Percentiles rank a stretch among this genome's conserved stretches.
Conservation (phyloP, 2,797 vertebrate species). For the Etheostoma perlongum region DNA sequence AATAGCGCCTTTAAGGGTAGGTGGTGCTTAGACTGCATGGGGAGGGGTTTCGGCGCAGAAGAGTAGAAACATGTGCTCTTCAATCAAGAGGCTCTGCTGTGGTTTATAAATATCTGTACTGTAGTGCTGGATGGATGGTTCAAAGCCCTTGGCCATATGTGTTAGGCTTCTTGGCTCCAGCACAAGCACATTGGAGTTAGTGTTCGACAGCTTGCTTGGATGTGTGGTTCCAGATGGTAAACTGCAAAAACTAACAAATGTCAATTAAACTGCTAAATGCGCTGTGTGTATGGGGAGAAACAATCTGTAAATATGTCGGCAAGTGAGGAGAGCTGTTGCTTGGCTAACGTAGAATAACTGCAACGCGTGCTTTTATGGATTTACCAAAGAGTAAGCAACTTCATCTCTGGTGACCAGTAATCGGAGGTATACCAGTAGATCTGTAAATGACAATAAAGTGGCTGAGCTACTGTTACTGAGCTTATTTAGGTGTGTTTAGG, state of each 20-base stretch:
- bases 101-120: conserved; percentile 85
- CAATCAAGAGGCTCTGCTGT: conserved; percentile 80
- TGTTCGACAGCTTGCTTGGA: conserved; percentile 58
- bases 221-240: conserved; percentile 65
- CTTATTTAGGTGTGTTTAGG: conserved; percentile 52
- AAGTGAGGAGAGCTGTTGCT: conserved; percentile 7
- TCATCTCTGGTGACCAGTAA: conserved; percentile 21
- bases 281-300: conserved; percentile 20
- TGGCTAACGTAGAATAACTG: conserved; percentile 9
- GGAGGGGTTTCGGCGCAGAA: conserved; percentile 65
- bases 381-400: conserved; percentile 7
- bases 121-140: conserved; percentile 69
- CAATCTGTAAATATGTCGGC: conserved; percentile 30
- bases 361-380: conserved; percentile 4
- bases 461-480: conserved; percentile 28
- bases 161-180: conserved; percentile 66
- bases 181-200: conserved; percentile 60
- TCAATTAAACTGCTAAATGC: conserved; percentile 45
- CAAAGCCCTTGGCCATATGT: conserved; percentile 75
- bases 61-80: conserved; percentile 85
- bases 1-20: conserved; percentile 77
- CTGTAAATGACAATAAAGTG: conserved; percentile 30
- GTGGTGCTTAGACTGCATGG: conserved; percentile 53
- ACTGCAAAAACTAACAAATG: conserved; percentile 69
- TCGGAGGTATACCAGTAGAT: conserved; percentile 22